phyloP scores from a whole-genome alignment of 2,113 vertebrate species.

The Dendrocopos noguchii region DNA sequence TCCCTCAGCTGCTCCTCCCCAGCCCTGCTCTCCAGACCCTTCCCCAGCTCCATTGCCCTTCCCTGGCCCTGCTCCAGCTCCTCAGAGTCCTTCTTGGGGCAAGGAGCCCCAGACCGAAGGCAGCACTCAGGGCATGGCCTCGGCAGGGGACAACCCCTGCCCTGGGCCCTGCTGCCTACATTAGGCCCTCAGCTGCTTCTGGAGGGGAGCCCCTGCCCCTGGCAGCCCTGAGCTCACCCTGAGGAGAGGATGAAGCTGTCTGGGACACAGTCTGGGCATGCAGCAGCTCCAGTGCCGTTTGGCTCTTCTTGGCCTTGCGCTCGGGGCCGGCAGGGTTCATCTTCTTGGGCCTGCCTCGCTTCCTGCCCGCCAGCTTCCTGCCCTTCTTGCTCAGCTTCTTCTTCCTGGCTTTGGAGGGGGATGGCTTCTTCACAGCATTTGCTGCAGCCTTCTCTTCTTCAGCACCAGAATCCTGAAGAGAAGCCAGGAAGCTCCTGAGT shows the following conservation, averaged over 20 bases:
- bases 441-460: constrained; percentile 87
- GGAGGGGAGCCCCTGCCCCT: background rate
- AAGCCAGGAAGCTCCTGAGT: background rate
- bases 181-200: background rate
- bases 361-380: constrained; percentile 91
- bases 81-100: no score
- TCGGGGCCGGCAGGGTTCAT: constrained; percentile 79
- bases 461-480: constrained; percentile 85
- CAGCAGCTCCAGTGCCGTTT: constrained; percentile 90
- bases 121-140: no score
- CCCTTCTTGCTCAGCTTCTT: constrained; percentile 89
- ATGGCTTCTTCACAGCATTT: constrained; percentile 83
- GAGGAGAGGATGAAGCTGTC: constrained; percentile 88
- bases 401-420: constrained; percentile 88
- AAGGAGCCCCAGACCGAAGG: no score
- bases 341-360: constrained; percentile 96
- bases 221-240: constrained; percentile 79
- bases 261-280: constrained; percentile 87
- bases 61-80: no score
- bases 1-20: no score
- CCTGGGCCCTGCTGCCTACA: no score
- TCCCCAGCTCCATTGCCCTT: no score
- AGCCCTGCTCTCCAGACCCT: no score
- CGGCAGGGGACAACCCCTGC: no score
- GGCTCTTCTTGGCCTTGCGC: constrained; percentile 91